Evolutionary conservation across 2,888 invertebrate genomes (phyloP).

Genomic region (Hydraecia micacea): DNA sequence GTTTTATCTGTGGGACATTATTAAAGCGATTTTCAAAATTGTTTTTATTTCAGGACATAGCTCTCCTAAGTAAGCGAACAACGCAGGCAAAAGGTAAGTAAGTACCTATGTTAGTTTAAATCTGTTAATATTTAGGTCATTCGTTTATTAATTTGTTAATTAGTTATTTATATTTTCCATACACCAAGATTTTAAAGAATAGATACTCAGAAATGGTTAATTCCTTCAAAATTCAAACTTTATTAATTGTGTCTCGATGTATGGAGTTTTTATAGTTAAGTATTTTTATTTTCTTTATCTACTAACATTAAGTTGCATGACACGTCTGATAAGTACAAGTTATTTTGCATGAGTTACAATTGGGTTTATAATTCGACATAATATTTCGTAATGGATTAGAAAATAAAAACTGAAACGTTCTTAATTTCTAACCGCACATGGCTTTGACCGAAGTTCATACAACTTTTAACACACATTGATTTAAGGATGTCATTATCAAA

Average conservation of each 20-base stretch:
- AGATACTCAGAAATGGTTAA: background rate
- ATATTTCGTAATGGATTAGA: background rate
- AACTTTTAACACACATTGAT: conserved; percentile 57
- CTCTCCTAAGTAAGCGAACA: conserved; percentile 61
- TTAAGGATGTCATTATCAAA: conserved; percentile 48
- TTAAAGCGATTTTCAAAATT: conserved; percentile 58
- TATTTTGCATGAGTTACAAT: background rate
- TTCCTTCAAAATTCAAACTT: background rate
- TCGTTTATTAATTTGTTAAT: conserved; percentile 38
- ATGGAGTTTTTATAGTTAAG: conserved; percentile 25
- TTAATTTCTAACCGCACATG: background rate
- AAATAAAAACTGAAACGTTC: conserved; percentile 34
- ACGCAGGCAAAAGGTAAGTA: conserved; percentile 40
- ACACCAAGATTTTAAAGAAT: conserved; percentile 27
- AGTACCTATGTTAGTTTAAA: conserved; percentile 24
- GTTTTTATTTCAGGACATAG: conserved; percentile 49
- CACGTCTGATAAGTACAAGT: conserved; percentile 36
- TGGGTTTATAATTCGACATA: background rate
- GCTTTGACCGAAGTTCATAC: conserved; percentile 24
- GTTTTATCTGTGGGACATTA: conserved; percentile 48
- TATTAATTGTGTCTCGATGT: conserved; percentile 31
- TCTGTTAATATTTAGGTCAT: conserved; percentile 24
- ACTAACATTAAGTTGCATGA: conserved; percentile 59
- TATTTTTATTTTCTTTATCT: conserved; percentile 26
- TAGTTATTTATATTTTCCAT: conserved; percentile 39